Evolutionary conservation across 1,140 invertebrate species (phyloP), one percentile per base, ranked within the genome.

Genomic region (Drosophila kepulauana): DNA sequence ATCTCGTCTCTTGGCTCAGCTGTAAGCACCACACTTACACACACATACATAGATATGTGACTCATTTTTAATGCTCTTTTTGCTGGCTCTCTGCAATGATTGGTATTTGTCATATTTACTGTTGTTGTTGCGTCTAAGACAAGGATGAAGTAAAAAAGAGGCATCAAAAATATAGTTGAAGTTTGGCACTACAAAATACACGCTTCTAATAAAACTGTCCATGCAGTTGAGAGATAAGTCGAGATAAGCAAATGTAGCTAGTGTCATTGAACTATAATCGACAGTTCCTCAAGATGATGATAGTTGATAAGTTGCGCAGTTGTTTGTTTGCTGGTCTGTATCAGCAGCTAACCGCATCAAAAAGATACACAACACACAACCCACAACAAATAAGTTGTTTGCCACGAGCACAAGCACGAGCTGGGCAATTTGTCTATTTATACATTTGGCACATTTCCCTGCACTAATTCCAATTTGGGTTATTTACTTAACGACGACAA

Each of bases 361-460:
- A 33, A 16, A 67, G 45, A 33, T 59, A 13, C 51, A 20, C 20
- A 25, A 25, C 20, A 72, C 13, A 43, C 63, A 58, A 54, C 38
- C 16, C 46, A 73, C 41, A 38, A 38, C 35, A 38, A 38, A 38
- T 20, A 49, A 41, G 20, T 49, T 7, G 10, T 35, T 20, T 20
- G 11, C 16, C 35, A 35, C 70, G 68, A 38, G 38, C 35, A 35
- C 70, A 61, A 38, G 38, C 61, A 59, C 73, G 51, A 76, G 78
- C 28, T 79, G 62, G 61, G 59, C 54, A 59, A 84, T 66, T 75
- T 72, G 77, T 87, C 86, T 87, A 84, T 87, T 87, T 87, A 69
- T 49, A 78, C 65, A 64, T 88, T 87, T 87, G 84, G 84, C 84
- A 87, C 77, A 81, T 72, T 81, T 85, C 58, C 74, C 52, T 62